Percentiles rank a stretch among this genome's conserved stretches.
Evolutionary conservation across 2,113 vertebrate genomes (phyloP).

Genomic region (Bungarus multicinctus): DNA sequence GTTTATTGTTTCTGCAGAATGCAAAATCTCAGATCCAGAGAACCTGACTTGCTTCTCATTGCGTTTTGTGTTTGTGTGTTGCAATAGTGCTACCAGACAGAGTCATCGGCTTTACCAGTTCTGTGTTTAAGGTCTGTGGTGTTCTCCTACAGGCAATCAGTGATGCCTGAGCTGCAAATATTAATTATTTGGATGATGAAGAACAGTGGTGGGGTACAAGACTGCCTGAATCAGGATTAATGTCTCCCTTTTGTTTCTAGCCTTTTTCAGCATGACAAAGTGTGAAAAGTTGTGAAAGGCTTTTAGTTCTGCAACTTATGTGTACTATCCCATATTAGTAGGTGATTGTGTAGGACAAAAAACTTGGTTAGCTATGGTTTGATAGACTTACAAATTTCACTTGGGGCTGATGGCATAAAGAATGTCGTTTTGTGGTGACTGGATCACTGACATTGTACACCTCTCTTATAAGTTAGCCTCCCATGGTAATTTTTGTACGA

Average conservation of each 20-base stretch:
- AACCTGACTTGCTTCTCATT: neutral
- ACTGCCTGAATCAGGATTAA: neutral
- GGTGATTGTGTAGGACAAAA: neutral
- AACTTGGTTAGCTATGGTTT: neutral
- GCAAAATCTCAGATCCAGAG: neutral
- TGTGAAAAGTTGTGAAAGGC: neutral
- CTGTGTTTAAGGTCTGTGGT: neutral
- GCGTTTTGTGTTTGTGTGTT: neutral
- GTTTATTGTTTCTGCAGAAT: neutral
- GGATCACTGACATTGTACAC: neutral
- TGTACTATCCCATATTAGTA: neutral
- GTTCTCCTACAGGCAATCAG: neutral
- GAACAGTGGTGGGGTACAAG: neutral
- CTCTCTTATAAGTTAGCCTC: neutral
- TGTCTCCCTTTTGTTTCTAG: neutral
- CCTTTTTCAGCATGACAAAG: neutral
- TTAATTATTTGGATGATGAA: slow-evolving; percentile 6
- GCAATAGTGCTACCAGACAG: neutral
- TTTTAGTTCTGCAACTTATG: neutral
- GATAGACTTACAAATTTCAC: neutral
- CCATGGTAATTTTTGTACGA: neutral
- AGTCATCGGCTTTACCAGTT: neutral
- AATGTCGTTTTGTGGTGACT: neutral
- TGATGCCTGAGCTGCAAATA: neutral
- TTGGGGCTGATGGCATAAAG: neutral